These are phyloP conservation scores for Bombus terrestris DNA, from an alignment of 1,140 invertebrate genomes.

Conservation along the genomic window DNA sequence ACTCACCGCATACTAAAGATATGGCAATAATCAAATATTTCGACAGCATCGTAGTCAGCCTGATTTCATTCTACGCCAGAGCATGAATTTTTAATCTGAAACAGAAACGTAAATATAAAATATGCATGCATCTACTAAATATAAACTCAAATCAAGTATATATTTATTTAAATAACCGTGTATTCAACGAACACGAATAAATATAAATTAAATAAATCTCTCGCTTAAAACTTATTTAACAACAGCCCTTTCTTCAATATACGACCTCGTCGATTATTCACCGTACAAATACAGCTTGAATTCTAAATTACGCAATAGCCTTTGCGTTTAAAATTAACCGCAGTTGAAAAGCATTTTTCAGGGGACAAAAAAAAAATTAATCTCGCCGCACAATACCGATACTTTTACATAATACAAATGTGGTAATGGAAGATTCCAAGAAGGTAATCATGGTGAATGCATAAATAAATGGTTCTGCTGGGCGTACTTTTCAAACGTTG, in stretches of 20 bases:
- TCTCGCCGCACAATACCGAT: background rate
- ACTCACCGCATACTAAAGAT: constrained; percentile 70
- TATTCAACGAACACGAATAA: background rate
- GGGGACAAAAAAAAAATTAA: background rate
- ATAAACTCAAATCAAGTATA: no score
- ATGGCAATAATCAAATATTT: constrained; percentile 70
- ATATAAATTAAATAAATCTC: no score
- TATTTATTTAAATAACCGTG: no score
- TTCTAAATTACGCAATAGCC: background rate
- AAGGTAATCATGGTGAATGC: constrained; percentile 24
- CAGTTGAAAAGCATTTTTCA: background rate
- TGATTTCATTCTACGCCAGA: constrained; percentile 73
- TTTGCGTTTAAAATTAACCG: background rate
- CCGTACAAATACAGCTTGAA: background rate
- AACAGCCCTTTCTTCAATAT: background rate
- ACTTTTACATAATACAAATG: constrained; percentile 4
- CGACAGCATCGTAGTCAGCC: constrained; percentile 70
- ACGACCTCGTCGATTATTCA: background rate
- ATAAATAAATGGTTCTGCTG: constrained; percentile 16
- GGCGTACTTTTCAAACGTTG: background rate
- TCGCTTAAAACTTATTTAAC: no score
- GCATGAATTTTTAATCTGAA: constrained; percentile 70
- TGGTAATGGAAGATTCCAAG: constrained; percentile 13
- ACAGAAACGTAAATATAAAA: constrained; percentile 15
- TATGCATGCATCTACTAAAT: background rate